These are phyloP conservation scores for Eristalinus sepulchralis DNA, from an alignment of 2,888 invertebrate species.

Conservation along the genomic window DNA sequence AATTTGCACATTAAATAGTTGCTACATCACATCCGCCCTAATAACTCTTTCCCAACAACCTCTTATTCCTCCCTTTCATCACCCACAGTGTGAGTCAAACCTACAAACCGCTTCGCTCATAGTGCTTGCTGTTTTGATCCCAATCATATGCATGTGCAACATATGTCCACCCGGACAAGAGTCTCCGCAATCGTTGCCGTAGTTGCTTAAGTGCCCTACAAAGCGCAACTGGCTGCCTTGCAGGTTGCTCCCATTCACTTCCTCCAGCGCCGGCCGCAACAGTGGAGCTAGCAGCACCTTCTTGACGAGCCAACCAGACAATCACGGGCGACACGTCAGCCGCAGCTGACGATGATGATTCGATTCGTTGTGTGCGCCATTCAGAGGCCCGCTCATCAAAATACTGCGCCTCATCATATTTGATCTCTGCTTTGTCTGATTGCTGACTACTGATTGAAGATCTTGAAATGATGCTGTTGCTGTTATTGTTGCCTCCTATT, in stretches of 20 bases:
- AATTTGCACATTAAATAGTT: not conserved
- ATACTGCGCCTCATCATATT: constrained; percentile 41
- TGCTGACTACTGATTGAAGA: constrained; percentile 6
- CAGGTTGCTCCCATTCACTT: not conserved
- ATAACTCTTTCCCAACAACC: not conserved
- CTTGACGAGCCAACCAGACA: not conserved
- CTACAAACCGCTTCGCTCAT: not conserved
- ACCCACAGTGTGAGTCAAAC: not conserved
- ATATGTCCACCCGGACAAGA: constrained; percentile 26
- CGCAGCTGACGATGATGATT: not conserved
- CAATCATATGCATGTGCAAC: constrained; percentile 17
- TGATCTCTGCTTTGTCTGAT: constrained; percentile 56
- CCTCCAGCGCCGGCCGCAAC: not conserved
- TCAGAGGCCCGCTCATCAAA: not conserved
- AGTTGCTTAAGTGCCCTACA: not conserved
- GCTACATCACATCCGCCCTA: constrained; percentile 7
- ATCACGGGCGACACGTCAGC: not conserved
- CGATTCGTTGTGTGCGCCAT: not conserved
- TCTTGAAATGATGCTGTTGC: not conserved
- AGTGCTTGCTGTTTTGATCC: constrained; percentile 37
- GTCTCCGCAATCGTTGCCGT: not conserved
- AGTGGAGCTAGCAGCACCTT: not conserved
- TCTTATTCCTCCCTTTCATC: not conserved
- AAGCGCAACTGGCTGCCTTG: not conserved
- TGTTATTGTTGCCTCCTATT: not conserved